Percentiles rank a stretch among this genome's conserved stretches.
Conservation (phyloP, 1,140 invertebrate genomes). For the Drosophila takahashii region DNA sequence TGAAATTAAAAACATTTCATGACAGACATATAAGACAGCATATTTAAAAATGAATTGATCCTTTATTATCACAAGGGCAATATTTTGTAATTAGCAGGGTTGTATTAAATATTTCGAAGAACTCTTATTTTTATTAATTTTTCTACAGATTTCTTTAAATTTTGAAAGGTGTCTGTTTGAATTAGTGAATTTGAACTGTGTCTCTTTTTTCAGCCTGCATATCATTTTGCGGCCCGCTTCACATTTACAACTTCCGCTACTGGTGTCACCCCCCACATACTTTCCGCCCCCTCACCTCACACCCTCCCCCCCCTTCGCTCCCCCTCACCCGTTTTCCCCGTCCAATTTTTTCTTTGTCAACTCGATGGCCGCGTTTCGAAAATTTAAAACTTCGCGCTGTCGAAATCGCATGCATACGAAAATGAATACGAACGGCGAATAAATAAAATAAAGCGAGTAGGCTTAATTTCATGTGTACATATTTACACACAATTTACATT, state of each 20-base stretch:
- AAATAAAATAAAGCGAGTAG: slow-evolving; percentile 61
- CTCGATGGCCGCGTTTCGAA: slow-evolving; percentile 53
- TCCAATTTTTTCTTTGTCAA: slow-evolving; percentile 56
- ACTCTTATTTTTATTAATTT: too few relatives aligned
- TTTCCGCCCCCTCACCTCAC: too few relatives aligned
- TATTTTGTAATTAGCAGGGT: too few relatives aligned
- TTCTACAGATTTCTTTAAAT: too few relatives aligned
- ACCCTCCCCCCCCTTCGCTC: too few relatives aligned
- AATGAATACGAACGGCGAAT: slow-evolving; percentile 51
- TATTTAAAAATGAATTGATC: too few relatives aligned
- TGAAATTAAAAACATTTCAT: too few relatives aligned
- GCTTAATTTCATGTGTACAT: slow-evolving; percentile 62
- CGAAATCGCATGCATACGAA: slow-evolving; percentile 59
- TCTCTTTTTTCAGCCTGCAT: slow-evolving; percentile 39
- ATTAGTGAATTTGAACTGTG: slow-evolving; percentile 17
- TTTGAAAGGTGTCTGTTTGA: background rate
- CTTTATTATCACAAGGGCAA: too few relatives aligned
- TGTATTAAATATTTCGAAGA: too few relatives aligned
- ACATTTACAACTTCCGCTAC: slow-evolving; percentile 67
- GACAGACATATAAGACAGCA: too few relatives aligned
- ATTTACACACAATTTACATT: slow-evolving; percentile 59
- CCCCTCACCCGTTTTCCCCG: background rate
- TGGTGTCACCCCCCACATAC: slow-evolving; percentile 23
- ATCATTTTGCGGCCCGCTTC: slow-evolving; percentile 72
- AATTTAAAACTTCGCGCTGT: slow-evolving; percentile 49